Evolutionary conservation across 2,888 invertebrate genomes (phyloP).

Genomic region (Drosophila testacea): DNA sequence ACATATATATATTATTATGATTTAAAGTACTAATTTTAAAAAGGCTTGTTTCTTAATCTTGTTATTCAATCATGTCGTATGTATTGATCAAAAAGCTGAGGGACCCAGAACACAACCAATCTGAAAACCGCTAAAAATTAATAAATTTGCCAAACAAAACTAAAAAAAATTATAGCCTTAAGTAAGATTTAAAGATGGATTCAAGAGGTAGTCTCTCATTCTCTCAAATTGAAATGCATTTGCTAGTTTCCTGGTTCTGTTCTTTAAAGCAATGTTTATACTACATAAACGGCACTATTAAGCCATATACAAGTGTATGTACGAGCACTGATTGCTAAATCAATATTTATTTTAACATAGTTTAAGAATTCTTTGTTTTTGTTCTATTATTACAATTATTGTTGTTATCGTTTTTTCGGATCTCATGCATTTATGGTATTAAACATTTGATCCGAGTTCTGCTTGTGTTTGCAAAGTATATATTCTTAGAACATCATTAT

Average conservation of each 20-base stretch:
- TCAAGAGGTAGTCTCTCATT: background rate
- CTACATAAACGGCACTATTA: slow-evolving; percentile 31
- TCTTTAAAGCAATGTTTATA: slow-evolving; percentile 30
- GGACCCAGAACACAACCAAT: slow-evolving; percentile 44
- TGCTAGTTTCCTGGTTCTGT: slow-evolving; percentile 23
- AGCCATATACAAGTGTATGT: slow-evolving; percentile 8
- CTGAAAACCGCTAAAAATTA: background rate
- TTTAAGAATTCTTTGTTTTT: background rate
- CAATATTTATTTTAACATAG: slow-evolving; percentile 10
- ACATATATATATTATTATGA: slow-evolving; percentile 38
- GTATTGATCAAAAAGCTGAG: slow-evolving; percentile 43
- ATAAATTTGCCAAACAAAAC: too few relatives aligned
- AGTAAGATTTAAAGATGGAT: too few relatives aligned
- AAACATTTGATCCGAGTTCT: slow-evolving; percentile 21
- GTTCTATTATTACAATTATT: slow-evolving; percentile 1
- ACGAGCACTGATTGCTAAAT: slow-evolving; percentile 33
- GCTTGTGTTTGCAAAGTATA: background rate
- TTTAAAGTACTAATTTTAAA: slow-evolving; percentile 66
- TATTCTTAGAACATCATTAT: slow-evolving; percentile 23
- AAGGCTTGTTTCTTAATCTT: slow-evolving; percentile 53
- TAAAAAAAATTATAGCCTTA: too few relatives aligned
- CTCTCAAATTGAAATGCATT: slow-evolving; percentile 3
- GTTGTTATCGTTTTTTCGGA: slow-evolving; percentile 1
- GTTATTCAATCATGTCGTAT: slow-evolving; percentile 17
- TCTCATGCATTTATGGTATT: slow-evolving; percentile 4